A percentile compares a stretch with the other conserved stretches of the same genome.
These are phyloP conservation scores for Sussaba pulchella DNA, from an alignment of 2,888 invertebrate species.

Conservation along the genomic window DNA sequence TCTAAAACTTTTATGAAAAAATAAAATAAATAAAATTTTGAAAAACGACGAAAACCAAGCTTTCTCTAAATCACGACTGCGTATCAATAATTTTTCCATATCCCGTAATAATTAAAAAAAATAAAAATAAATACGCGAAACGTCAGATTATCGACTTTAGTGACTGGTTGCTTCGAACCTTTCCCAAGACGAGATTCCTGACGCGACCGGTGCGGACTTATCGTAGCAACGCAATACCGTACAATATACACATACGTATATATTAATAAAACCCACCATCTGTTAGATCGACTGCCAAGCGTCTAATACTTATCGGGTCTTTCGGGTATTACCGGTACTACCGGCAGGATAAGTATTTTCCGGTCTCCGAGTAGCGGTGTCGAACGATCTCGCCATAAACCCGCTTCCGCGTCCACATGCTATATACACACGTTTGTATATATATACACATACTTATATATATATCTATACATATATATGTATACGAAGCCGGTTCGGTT, in stretches of 20 bases:
- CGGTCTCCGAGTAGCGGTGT: constrained; percentile 37
- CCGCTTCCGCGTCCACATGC: constrained; percentile 57
- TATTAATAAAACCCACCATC: constrained; percentile 25
- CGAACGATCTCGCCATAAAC: constrained; percentile 53
- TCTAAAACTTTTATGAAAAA: too few relatives aligned
- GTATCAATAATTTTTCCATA: too few relatives aligned
- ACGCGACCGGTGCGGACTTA: background rate
- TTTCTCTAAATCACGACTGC: too few relatives aligned
- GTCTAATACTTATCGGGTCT: constrained; percentile 38
- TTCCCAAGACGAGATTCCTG: background rate
- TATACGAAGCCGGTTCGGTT: constrained; percentile 9
- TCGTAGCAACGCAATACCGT: background rate
- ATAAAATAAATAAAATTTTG: too few relatives aligned
- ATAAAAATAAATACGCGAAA: too few relatives aligned
- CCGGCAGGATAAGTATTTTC: constrained; percentile 41
- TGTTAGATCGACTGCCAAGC: constrained; percentile 47
- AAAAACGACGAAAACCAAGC: too few relatives aligned
- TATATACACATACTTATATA: background rate
- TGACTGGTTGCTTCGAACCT: too few relatives aligned
- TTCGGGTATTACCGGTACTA: constrained; percentile 60
- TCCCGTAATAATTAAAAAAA: too few relatives aligned
- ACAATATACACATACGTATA: background rate
- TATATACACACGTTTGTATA: constrained; percentile 5
- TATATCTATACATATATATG: constrained; percentile 19
- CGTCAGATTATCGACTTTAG: too few relatives aligned